Evolutionary conservation across 2,797 vertebrate genomes (phyloP), one percentile per base, ranked within the genome.

Genomic region (Tangara arthus): DNA sequence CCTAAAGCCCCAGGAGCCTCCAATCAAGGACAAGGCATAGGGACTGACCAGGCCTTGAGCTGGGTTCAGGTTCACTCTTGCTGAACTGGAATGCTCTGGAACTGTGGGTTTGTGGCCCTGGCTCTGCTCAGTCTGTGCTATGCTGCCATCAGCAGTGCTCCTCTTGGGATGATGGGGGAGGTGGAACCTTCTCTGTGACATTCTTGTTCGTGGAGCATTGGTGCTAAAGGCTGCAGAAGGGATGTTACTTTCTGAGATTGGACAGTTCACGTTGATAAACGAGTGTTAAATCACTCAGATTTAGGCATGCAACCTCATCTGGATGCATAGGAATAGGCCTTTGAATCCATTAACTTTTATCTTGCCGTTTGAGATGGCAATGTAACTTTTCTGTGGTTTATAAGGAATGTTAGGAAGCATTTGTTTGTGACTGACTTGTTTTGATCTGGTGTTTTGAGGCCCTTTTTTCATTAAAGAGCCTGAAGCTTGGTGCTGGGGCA

Each of bases 261-360:
- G 50, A 32, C 34, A 59, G 66, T 68, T 89, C 15, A 8, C 42
- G 70, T 76, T 32, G 60, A 90, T 92, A 84, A 86, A 89, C 3
- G 21, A 78, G 24, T 80, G 68, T 78, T 92, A 77, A 86, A 59
- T 85, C 78, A 49, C 57, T 85, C 30, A 12, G 37, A 20, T 80
- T 77, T 73, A 77, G 57, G 44, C 60, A 66, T 39, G 60, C 37
- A 75, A 42, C 41, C 46, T 79, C 86, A 47, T 27, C 59, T 79
- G 0, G 0, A 2, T 37, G 64, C 0, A 0, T 47, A 53, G 39
- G 63, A 44, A 71, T 26, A 34, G 49, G 26, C 49, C 57, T 92
- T 84, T 77, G 91, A 94, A 94, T 89, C 53, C 32, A 35, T 90
- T 87, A 77, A 78, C 56, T 93, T 94, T 80, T 87, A 82, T 79